Percentiles rank a stretch among this genome's conserved stretches.
phyloP scores from a whole-genome alignment of 2,113 vertebrate species.

The Thinocorus orbignyianus region DNA sequence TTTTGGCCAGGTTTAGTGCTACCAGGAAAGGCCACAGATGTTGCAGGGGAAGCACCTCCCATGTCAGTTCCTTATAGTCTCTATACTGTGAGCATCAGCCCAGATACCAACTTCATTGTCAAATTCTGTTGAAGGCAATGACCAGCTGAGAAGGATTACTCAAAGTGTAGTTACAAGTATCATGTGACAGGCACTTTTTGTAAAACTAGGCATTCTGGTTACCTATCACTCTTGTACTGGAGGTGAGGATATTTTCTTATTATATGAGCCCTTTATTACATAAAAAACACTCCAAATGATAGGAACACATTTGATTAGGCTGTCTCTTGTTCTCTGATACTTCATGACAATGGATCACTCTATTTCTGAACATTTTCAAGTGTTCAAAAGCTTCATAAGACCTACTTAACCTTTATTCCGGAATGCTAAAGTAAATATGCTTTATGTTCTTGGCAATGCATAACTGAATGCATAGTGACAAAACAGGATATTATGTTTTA shows the following conservation, averaged over 20 bases:
- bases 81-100: not conserved
- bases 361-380: not conserved
- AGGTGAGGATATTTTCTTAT: not conserved
- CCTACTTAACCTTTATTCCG: not conserved
- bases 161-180: not conserved
- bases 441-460: not conserved
- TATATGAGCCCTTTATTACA: not conserved
- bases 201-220: not conserved
- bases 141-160: not conserved
- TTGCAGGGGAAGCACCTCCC: not conserved
- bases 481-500: not conserved
- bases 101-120: not conserved
- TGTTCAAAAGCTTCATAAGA: not conserved
- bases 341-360: rapidly evolving
- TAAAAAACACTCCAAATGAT: not conserved
- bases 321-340: not conserved
- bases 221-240: not conserved
- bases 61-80: not conserved
- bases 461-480: not conserved
- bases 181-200: not conserved
- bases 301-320: not conserved
- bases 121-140: not conserved
- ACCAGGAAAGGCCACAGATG: not conserved
- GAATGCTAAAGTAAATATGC: not conserved
- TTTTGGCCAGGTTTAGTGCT: not conserved